phyloP scores from a whole-genome alignment of 2,888 invertebrate genomes.

The Drosophila greeni region DNA sequence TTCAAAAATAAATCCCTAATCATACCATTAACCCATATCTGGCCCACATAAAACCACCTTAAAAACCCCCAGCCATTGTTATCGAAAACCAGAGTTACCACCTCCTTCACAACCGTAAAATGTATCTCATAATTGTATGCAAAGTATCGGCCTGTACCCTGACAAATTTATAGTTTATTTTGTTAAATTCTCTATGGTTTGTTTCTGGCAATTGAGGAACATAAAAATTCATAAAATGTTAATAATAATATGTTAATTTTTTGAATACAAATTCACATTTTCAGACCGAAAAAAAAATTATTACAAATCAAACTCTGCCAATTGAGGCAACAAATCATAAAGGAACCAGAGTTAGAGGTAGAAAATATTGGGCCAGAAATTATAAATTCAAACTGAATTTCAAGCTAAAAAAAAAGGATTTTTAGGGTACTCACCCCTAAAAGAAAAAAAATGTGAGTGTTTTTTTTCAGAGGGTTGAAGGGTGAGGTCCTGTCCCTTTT shows the following conservation, averaged over 20 bases:
- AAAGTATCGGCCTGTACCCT: background rate
- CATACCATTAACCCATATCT: slow-evolving; percentile 1
- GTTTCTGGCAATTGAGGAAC: slow-evolving; percentile 61
- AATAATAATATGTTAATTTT: slow-evolving; percentile 64
- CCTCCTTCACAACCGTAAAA: slow-evolving; percentile 12
- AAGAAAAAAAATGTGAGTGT: background rate
- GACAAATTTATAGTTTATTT: slow-evolving; percentile 67
- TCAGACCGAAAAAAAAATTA: slow-evolving; percentile 25
- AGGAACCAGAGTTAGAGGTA: background rate
- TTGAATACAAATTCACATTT: slow-evolving; percentile 36
- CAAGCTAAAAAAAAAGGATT: slow-evolving; percentile 43
- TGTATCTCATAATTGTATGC: slow-evolving; percentile 45
- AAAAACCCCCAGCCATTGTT: slow-evolving; percentile 4
- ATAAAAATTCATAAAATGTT: slow-evolving; percentile 51
- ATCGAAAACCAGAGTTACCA: background rate
- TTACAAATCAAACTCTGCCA: slow-evolving; percentile 51
- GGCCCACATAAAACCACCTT: too few species aligned
- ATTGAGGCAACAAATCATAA: slow-evolving; percentile 53
- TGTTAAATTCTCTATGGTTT: slow-evolving; percentile 63
- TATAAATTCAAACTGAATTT: slow-evolving; percentile 54
- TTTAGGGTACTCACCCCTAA: slow-evolving; percentile 23
- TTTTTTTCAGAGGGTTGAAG: slow-evolving; percentile 27
- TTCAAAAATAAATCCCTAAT: background rate
- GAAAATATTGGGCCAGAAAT: slow-evolving; percentile 44
- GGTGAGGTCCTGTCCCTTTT: slow-evolving; percentile 20